These are phyloP conservation scores for Mycogona germanica DNA, from an alignment of 2,888 invertebrate species.

Conservation along the genomic window DNA sequence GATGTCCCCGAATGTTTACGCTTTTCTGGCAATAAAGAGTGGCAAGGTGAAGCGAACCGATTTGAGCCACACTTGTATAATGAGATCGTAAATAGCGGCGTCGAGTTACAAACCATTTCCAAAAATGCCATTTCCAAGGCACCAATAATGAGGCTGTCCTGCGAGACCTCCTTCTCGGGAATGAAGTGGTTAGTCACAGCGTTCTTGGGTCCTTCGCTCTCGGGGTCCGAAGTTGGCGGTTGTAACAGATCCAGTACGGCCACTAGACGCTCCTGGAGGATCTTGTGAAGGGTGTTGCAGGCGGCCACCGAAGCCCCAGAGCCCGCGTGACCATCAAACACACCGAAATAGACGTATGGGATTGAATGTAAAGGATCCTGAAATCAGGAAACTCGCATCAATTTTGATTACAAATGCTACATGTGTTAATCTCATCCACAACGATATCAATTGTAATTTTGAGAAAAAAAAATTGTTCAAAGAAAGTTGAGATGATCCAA, in stretches of 20 bases:
- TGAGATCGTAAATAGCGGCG: neutral
- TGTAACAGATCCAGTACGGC: slow-evolving; percentile 7
- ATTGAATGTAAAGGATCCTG: slow-evolving; percentile 29
- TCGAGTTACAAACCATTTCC: slow-evolving; percentile 44
- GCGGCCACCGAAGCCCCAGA: slow-evolving; percentile 65
- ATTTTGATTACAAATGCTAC: too few relatives aligned
- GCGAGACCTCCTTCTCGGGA: slow-evolving; percentile 35
- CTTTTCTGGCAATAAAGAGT: too few relatives aligned
- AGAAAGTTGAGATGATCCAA: neutral
- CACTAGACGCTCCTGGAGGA: slow-evolving; percentile 42
- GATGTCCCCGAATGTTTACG: too few relatives aligned
- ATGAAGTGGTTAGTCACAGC: slow-evolving; percentile 13
- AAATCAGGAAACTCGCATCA: neutral
- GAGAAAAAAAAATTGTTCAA: slow-evolving; percentile 3
- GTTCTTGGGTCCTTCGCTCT: neutral
- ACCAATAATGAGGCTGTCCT: slow-evolving; percentile 55
- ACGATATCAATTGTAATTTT: too few relatives aligned
- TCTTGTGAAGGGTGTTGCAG: slow-evolving; percentile 59
- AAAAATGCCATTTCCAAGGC: slow-evolving; percentile 66
- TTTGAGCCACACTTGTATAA: too few relatives aligned
- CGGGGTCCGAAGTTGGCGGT: neutral
- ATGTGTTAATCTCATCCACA: too few relatives aligned
- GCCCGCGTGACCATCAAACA: slow-evolving; percentile 80
- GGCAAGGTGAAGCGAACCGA: too few relatives aligned
- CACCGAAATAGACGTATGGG: slow-evolving; percentile 60